These are phyloP conservation scores for Mayetiola destructor DNA, from an alignment of 2,888 invertebrate genomes.

Conservation along the genomic window DNA sequence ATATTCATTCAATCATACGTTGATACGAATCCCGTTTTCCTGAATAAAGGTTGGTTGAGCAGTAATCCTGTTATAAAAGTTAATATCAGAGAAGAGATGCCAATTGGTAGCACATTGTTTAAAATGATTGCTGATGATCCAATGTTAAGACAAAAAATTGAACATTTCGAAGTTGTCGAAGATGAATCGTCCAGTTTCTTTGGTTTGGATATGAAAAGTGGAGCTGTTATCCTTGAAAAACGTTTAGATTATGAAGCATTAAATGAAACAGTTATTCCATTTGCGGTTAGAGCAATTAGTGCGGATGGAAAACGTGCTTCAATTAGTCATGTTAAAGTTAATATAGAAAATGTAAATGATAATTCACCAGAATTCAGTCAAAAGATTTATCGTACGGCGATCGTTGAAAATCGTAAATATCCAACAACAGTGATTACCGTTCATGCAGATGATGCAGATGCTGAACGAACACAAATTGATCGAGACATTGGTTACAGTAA, in stretches of 20 bases:
- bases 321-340: slow-evolving; percentile 51
- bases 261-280: slow-evolving; percentile 41
- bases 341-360: slow-evolving; percentile 63
- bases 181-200: slow-evolving; percentile 39
- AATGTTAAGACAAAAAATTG: slow-evolving; percentile 45
- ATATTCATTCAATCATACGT: slow-evolving; percentile 64
- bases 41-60: slow-evolving; percentile 55
- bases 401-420: slow-evolving; percentile 51
- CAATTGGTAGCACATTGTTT: slow-evolving; percentile 55
- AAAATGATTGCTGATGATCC: slow-evolving; percentile 58
- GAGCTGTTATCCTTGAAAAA: slow-evolving; percentile 57
- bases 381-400: slow-evolving; percentile 51
- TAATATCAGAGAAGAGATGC: slow-evolving; percentile 59
- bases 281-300: slow-evolving; percentile 41
- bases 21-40: slow-evolving; percentile 61
- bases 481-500: slow-evolving; percentile 49
- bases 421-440: slow-evolving; percentile 53
- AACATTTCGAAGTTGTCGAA: slow-evolving; percentile 43
- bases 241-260: slow-evolving; percentile 64
- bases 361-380: slow-evolving; percentile 58
- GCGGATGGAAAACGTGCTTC: slow-evolving; percentile 38
- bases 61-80: slow-evolving; percentile 51
- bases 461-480: slow-evolving; percentile 42
- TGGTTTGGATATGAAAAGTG: slow-evolving; percentile 49
- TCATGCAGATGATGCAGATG: slow-evolving; percentile 55